Evolutionary conservation across 2,113 vertebrate genomes (phyloP).

Genomic region (Ceuthmochares aereus): DNA sequence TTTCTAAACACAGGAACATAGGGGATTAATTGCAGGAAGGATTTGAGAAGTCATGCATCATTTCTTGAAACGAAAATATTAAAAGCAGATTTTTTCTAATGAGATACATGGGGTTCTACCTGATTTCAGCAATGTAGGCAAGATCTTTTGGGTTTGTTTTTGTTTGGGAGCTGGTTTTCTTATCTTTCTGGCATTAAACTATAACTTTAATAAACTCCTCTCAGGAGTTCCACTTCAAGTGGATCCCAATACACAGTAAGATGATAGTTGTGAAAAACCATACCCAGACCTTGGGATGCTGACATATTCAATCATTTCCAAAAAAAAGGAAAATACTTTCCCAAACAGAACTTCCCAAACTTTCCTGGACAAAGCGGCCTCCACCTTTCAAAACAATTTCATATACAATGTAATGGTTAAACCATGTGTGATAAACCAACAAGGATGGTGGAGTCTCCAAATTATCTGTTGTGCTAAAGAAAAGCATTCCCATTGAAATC

Average conservation of each 20-base stretch:
- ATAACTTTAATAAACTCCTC: conserved; percentile 26
- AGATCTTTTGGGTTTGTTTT: conserved; percentile 29
- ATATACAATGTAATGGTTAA: conserved; percentile 4
- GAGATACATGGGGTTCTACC: conserved; percentile 73
- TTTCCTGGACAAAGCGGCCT: background rate
- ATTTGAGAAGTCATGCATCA: conserved; percentile 95
- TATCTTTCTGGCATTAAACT: conserved; percentile 10
- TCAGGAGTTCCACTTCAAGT: conserved; percentile 21
- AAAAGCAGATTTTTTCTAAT: conserved; percentile 88
- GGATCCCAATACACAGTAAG: conserved; percentile 17
- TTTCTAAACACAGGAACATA: conserved; percentile 96
- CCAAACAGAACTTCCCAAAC: background rate
- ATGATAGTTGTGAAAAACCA: background rate
- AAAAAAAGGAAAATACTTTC: background rate
- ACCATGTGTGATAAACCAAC: conserved; percentile 5
- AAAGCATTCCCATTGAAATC: background rate
- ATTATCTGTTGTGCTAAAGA: background rate
- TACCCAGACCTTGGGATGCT: background rate
- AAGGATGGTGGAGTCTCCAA: background rate
- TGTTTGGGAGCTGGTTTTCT: conserved; percentile 21
- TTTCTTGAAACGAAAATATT: conserved; percentile 90
- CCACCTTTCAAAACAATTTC: background rate
- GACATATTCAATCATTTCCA: background rate
- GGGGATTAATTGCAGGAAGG: conserved; percentile 99
- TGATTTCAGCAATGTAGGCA: conserved; percentile 32